Conservation (phyloP, 2,888 invertebrate species). For the Ochropleura leucogaster region DNA sequence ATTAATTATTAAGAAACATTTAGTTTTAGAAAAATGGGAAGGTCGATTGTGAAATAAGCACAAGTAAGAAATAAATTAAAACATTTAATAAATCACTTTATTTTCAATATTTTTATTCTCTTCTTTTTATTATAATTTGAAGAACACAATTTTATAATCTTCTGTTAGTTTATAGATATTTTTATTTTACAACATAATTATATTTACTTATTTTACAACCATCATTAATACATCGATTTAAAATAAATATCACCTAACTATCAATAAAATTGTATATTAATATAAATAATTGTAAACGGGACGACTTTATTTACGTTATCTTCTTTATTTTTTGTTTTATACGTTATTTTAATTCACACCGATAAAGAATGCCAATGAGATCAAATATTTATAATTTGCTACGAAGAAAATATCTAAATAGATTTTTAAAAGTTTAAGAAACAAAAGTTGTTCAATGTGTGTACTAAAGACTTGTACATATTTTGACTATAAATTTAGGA, state of each 20-base stretch:
- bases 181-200: constrained; percentile 65
- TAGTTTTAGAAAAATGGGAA: neutral
- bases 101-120: constrained; percentile 74
- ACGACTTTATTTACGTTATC: constrained; percentile 70
- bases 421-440: neutral
- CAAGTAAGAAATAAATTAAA: constrained; percentile 57
- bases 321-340: constrained; percentile 52
- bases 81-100: constrained; percentile 80
- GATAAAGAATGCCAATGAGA: constrained; percentile 8
- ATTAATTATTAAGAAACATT: neutral
- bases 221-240: constrained; percentile 72
- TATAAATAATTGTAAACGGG: constrained; percentile 80
- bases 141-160: constrained; percentile 78
- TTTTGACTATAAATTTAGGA: neutral
- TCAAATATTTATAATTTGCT: neutral
- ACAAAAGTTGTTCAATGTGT: neutral
- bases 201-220: constrained; percentile 63
- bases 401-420: constrained; percentile 20
- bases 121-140: constrained; percentile 74
- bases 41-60: constrained; percentile 26
- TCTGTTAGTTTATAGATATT: constrained; percentile 67
- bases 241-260: constrained; percentile 70
- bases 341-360: constrained; percentile 38
- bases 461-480: neutral
- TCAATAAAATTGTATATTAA: constrained; percentile 77